These are phyloP conservation scores for Cotesia chilonis DNA, from an alignment of 1,140 invertebrate species.

Conservation along the genomic window DNA sequence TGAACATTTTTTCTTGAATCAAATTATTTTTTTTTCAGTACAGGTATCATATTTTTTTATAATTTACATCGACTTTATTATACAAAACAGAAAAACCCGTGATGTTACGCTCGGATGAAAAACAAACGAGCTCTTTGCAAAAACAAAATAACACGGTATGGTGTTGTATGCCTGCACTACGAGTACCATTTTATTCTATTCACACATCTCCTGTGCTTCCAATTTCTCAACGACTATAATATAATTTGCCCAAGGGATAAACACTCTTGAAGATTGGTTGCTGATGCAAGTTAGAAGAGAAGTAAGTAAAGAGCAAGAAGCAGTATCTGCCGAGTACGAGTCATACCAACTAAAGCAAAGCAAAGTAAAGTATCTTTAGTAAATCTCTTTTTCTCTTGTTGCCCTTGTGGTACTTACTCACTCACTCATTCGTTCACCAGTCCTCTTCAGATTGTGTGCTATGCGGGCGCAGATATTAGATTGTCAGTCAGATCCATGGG, in stretches of 20 bases:
- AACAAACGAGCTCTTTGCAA: no score
- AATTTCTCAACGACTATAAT: conserved; percentile 18
- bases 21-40: no score
- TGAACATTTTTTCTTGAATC: no score
- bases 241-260: conserved; percentile 27
- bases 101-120: no score
- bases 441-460: conserved; percentile 39
- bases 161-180: background rate
- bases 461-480: conserved; percentile 46
- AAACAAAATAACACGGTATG: background rate
- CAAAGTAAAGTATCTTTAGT: conserved; percentile 3
- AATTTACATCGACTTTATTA: background rate
- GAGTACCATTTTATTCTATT: background rate
- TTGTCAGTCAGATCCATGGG: conserved; percentile 50
- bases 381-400: no score
- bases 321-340: background rate
- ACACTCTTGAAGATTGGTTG: conserved; percentile 19
- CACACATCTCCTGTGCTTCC: background rate
- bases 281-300: background rate
- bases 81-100: no score
- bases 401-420: no score
- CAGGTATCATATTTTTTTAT: no score
- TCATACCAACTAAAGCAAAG: background rate
- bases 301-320: conserved; percentile 12
- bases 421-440: no score